A percentile compares a stretch with the other conserved stretches of the same genome.
Conservation (phyloP, 2,888 invertebrate species). For the Melinaea menophilus region DNA sequence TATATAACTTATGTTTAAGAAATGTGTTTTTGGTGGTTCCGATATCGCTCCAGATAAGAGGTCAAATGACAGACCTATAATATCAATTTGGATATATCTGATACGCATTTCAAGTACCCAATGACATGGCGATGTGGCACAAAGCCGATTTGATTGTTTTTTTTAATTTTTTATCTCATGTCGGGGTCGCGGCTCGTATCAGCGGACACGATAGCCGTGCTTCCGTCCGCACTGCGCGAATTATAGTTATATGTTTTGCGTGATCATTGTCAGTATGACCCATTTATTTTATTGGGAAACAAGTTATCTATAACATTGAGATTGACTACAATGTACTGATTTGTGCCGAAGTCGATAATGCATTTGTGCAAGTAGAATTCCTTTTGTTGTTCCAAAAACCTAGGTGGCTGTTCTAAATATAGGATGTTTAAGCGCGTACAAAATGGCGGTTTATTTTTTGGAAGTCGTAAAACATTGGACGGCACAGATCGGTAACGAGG, state of each 20-base stretch:
- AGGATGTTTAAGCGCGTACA: conserved; percentile 3
- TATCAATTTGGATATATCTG: too few species aligned
- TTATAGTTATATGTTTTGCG: conserved; percentile 32
- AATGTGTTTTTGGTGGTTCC: too few species aligned
- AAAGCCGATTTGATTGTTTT: conserved; percentile 39
- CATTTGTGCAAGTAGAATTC: neutral
- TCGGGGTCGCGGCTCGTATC: conserved; percentile 39
- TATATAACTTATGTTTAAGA: too few species aligned
- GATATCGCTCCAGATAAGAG: too few species aligned
- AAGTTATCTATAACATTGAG: neutral
- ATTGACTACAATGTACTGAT: neutral
- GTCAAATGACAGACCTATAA: too few species aligned
- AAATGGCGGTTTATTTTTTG: conserved; percentile 24
- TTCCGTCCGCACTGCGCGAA: conserved; percentile 48
- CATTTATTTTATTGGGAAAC: conserved; percentile 8
- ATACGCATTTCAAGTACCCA: neutral
- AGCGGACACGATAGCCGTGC: conserved; percentile 52
- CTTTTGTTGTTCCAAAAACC: neutral
- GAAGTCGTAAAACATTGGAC: conserved; percentile 40
- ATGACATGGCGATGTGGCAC: conserved; percentile 35
- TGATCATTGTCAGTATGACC: conserved; percentile 23
- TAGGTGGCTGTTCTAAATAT: conserved; percentile 1
- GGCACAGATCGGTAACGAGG: conserved; percentile 45
- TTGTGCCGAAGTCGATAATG: neutral
- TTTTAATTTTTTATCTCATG: conserved; percentile 47